Base-by-base conservation (phyloP, 1,140 invertebrate species). In the Polyergus mexicanus region DNA sequence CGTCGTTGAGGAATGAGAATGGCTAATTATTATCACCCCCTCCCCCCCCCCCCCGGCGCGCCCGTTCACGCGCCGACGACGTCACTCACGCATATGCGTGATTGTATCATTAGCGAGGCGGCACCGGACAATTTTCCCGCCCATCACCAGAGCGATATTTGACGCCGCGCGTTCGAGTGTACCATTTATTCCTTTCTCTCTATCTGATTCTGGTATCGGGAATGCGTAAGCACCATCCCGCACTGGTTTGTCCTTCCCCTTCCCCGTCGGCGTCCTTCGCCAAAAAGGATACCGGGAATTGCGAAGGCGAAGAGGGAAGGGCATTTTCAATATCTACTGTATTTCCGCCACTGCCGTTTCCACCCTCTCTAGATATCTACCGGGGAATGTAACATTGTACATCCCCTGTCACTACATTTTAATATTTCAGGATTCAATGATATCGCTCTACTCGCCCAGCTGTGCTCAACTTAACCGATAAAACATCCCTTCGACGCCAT, bases 281-380 rank as follows among this genome's bases (percentile, higher is more conserved):
- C 78, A 38, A 83, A 85, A 81, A 89, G 60, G 77, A 86, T 84
- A 89, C 85, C 66, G 65, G 65, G 89, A 91, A 92, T 92, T 89
- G 91, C 88, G 85, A 92, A 91, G 91, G 89, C 90, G 88, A 47
- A 87, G 84, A 87, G 84, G 88, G 86, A 74, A 86, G 78, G 85
- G 77, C 91, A 91, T 93, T 94, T 94, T 93, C 93, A 93, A 93
- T 93, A 94, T 93, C 93, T 92, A 87, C 90, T 92, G 89, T 93
- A 94, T 93, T 93, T 94, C 92, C 93, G 88, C 65, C 88, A 87
- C 90, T 92, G 84, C 65, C 89, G 84, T 88, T 87, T 88, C 89
- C 65, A 74, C 71, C 78, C 90, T 75, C 85, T 74, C 85, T 74
- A 87, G 84, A 80, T 85, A 88, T 87, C 88, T 87, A 80, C 66